Conservation (phyloP, 2,113 vertebrate genomes). For the Limanda limanda region DNA sequence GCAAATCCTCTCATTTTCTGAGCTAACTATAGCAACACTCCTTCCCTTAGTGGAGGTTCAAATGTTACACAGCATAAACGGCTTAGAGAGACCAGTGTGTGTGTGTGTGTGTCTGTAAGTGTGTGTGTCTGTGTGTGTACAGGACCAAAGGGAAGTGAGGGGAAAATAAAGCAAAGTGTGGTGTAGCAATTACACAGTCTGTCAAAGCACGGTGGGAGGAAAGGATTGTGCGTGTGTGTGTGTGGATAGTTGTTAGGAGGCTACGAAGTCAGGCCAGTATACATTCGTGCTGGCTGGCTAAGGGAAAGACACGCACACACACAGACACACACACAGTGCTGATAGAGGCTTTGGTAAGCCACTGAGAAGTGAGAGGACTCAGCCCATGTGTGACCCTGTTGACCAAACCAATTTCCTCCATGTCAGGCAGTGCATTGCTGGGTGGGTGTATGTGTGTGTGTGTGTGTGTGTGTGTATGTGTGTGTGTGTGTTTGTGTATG, state of each 20-base stretch:
- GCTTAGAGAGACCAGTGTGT: background rate
- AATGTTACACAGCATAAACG: constrained; percentile 13
- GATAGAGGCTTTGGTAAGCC: constrained; percentile 3
- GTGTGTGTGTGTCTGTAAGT: constrained; percentile 4
- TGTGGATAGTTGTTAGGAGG: constrained; percentile 24
- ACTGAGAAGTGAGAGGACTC: constrained; percentile 31
- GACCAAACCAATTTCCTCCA: constrained; percentile 70
- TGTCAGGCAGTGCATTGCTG: constrained; percentile 43
- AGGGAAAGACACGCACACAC: constrained; percentile 23
- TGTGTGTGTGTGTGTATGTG: background rate
- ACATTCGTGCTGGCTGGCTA: background rate
- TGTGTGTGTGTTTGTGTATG: constrained; percentile 13
- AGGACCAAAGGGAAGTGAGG: constrained; percentile 35
- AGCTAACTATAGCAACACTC: background rate
- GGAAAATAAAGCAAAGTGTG: constrained; percentile 46
- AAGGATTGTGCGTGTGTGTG: constrained; percentile 4
- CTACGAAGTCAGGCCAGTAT: constrained; percentile 8
- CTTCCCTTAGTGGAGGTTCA: constrained; percentile 5
- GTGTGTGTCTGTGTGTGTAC: constrained; percentile 4
- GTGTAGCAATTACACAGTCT: constrained; percentile 57
- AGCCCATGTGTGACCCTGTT: constrained; percentile 53
- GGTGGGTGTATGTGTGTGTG: constrained; percentile 12
- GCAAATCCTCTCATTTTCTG: constrained; percentile 26
- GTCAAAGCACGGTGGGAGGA: constrained; percentile 45
- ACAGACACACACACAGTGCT: background rate